Conservation (phyloP, 2,888 invertebrate genomes). For the Amphipyra tragopoginis region DNA sequence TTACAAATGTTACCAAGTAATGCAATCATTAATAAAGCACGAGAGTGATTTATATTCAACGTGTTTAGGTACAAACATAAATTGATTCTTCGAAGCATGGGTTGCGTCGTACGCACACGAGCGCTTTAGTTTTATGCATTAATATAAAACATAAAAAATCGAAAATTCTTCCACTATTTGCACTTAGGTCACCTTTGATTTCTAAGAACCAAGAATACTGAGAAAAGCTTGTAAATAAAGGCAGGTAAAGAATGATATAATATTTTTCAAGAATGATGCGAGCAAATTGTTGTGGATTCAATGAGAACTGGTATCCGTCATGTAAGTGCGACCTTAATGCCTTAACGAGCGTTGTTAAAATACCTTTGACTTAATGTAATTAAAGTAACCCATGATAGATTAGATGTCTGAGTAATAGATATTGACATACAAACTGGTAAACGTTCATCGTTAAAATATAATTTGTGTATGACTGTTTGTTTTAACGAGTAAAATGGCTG, state of each 20-base stretch:
- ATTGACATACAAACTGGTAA: slow-evolving; percentile 21
- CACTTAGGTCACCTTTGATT: slow-evolving; percentile 23
- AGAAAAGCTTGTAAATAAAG: slow-evolving; percentile 11
- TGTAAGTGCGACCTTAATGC: slow-evolving; percentile 17
- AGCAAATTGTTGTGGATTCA: slow-evolving; percentile 28
- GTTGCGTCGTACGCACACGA: slow-evolving; percentile 1
- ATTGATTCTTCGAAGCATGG: slow-evolving; percentile 22
- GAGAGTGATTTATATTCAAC: slow-evolving; percentile 16
- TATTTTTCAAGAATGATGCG: slow-evolving; percentile 14
- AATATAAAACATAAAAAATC: slow-evolving; percentile 11
- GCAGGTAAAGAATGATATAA: slow-evolving; percentile 2
- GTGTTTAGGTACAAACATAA: slow-evolving; percentile 16
- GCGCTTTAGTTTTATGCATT: slow-evolving; percentile 17
- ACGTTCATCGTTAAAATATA: slow-evolving; percentile 8
- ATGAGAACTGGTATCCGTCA: slow-evolving; percentile 35
- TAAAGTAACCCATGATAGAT: slow-evolving; percentile 16
- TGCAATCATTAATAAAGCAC: slow-evolving; percentile 19
- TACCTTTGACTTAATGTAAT: slow-evolving; percentile 32
- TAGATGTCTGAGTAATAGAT: slow-evolving; percentile 18
- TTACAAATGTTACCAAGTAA: slow-evolving; percentile 5
- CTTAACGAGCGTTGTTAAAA: slow-evolving; percentile 20
- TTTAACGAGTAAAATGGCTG: slow-evolving; percentile 8
- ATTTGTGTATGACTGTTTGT: slow-evolving; percentile 3
- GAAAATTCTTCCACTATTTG: slow-evolving; percentile 10
- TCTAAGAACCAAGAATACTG: slow-evolving; percentile 20